Conservation (phyloP, 2,113 vertebrate species). For the Ictalurus furcatus region DNA sequence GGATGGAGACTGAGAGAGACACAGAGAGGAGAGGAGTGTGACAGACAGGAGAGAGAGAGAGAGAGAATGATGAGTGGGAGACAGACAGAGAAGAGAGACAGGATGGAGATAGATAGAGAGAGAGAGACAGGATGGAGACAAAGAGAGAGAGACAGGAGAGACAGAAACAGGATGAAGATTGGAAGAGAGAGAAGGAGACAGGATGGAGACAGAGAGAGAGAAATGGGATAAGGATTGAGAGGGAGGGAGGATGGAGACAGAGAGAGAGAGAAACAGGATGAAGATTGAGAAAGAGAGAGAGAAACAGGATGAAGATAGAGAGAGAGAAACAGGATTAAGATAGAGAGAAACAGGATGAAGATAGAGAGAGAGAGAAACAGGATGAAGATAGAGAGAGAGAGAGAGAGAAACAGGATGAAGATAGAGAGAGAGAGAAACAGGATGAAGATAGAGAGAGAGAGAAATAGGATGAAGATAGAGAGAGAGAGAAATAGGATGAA, state of each 20-base stretch:
- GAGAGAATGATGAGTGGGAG: background rate
- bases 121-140: background rate
- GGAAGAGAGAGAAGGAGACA: background rate
- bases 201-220: background rate
- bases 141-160: background rate
- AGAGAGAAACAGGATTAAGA: background rate
- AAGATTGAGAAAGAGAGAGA: background rate
- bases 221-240: background rate
- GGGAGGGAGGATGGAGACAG: too few relatives aligned
- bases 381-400: background rate
- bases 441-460: background rate
- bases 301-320: background rate
- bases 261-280: too few relatives aligned
- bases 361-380: background rate
- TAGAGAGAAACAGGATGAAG: background rate
- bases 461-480: background rate
- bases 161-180: too few relatives aligned
- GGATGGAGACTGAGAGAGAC: background rate
- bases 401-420: background rate
- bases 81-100: background rate
- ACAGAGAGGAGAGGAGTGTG: background rate
- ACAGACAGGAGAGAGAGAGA: background rate
- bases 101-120: background rate
- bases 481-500: background rate
- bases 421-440: background rate